phyloP scores from a whole-genome alignment of 2,113 vertebrate species.

The Stomatorhinus ivindoensis region DNA sequence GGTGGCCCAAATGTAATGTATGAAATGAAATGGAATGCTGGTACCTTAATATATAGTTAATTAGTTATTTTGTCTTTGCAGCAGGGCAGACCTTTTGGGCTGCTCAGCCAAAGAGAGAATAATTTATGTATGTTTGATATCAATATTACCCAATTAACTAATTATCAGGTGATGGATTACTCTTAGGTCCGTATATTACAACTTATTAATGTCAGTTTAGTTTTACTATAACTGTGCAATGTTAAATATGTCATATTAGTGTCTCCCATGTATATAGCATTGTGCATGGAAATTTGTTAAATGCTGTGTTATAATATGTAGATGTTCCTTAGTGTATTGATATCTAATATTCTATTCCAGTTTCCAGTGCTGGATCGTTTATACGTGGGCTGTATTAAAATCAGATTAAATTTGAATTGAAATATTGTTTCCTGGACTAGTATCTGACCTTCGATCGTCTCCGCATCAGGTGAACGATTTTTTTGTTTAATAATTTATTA shows the following conservation, averaged over 20 bases:
- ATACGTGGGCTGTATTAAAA: neutral
- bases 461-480: neutral
- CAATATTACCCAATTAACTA: constrained; percentile 2
- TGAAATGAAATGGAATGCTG: neutral
- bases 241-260: neutral
- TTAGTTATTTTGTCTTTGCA: neutral
- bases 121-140: neutral
- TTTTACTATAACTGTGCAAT: neutral
- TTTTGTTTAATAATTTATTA: neutral
- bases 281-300: neutral
- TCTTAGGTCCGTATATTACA: neutral
- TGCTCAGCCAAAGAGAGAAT: neutral
- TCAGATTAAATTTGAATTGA: neutral
- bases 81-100: neutral
- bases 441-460: neutral
- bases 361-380: neutral
- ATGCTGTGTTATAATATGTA: neutral
- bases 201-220: neutral
- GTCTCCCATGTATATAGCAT: neutral
- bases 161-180: constrained; percentile 1
- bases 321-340: neutral
- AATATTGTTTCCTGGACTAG: neutral
- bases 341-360: neutral
- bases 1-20: neutral
- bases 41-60: neutral